phyloP scores from a whole-genome alignment of 1,140 invertebrate species.

The Drosophila albomicans region DNA sequence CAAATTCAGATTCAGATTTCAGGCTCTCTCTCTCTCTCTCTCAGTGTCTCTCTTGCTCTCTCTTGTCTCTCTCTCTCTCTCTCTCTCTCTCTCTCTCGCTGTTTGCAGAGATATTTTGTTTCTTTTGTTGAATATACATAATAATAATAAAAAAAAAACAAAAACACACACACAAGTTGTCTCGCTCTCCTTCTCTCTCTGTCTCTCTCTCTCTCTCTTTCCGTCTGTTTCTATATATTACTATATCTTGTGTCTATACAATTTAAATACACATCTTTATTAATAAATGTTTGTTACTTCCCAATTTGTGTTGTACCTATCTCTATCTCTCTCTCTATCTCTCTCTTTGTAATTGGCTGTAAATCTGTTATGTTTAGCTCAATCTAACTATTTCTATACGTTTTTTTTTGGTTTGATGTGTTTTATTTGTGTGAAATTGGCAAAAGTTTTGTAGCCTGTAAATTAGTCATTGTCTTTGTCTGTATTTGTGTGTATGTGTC shows the following conservation, averaged over 20 bases:
- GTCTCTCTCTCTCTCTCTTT: conserved; percentile 18
- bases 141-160: neutral
- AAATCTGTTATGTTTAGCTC: conserved; percentile 48
- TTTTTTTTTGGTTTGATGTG: conserved; percentile 3
- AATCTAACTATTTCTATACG: conserved; percentile 2
- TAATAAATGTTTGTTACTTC: conserved; percentile 20
- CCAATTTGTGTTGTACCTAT: conserved; percentile 39
- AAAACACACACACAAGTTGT: conserved; percentile 12
- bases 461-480: conserved; percentile 47
- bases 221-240: conserved; percentile 18
- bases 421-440: conserved; percentile 32
- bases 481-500: conserved; percentile 13
- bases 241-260: neutral
- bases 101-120: conserved; percentile 8
- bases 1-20: conserved; percentile 42
- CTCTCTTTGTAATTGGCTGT: conserved; percentile 62
- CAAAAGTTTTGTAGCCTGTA: conserved; percentile 27
- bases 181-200: conserved; percentile 16
- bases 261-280: conserved; percentile 11
- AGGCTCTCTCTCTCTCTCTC: conserved; percentile 31
- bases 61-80: conserved; percentile 25
- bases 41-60: conserved; percentile 25
- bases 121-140: conserved; percentile 18
- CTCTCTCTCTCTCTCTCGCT: conserved; percentile 22
- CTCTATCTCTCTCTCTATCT: neutral